Conservation (phyloP, 2,797 vertebrate genomes). For the Sebastolobus alascanus region DNA sequence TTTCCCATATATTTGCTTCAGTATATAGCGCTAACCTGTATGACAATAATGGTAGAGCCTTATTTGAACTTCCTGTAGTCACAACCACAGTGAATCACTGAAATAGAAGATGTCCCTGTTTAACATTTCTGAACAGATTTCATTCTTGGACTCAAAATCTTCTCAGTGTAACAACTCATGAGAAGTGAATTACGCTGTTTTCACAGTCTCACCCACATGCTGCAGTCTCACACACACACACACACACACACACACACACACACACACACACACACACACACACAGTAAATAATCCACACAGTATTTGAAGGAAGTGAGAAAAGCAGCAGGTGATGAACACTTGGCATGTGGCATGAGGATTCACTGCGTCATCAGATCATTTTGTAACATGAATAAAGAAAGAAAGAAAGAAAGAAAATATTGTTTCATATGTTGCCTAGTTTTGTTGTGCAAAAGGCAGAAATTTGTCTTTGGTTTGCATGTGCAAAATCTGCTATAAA, state of each 20-base stretch:
- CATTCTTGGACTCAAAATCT: conserved; percentile 39
- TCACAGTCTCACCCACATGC: conserved; percentile 37
- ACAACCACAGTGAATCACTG: neutral
- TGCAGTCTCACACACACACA: conserved; percentile 11
- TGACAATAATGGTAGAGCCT: neutral
- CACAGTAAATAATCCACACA: conserved; percentile 10
- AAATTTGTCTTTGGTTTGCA: neutral
- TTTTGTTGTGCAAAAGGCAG: neutral
- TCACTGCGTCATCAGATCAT: neutral
- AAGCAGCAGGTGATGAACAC: conserved; percentile 22
- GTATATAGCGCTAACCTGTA: neutral
- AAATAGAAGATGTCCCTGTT: conserved; percentile 5
- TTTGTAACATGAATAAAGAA: neutral
- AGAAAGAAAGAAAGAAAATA: neutral
- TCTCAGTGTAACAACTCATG: conserved; percentile 32
- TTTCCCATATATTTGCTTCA: neutral
- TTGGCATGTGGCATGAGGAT: neutral
- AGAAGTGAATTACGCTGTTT: conserved; percentile 13
- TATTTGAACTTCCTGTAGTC: neutral
- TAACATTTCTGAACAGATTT: conserved; percentile 42
- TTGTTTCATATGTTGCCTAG: neutral
- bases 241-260: conserved; percentile 16
- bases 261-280: conserved; percentile 11
- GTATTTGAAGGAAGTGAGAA: conserved; percentile 24
- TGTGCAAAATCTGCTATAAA: neutral